Conservation (phyloP, 2,113 vertebrate genomes). For the Heterotis niloticus region DNA sequence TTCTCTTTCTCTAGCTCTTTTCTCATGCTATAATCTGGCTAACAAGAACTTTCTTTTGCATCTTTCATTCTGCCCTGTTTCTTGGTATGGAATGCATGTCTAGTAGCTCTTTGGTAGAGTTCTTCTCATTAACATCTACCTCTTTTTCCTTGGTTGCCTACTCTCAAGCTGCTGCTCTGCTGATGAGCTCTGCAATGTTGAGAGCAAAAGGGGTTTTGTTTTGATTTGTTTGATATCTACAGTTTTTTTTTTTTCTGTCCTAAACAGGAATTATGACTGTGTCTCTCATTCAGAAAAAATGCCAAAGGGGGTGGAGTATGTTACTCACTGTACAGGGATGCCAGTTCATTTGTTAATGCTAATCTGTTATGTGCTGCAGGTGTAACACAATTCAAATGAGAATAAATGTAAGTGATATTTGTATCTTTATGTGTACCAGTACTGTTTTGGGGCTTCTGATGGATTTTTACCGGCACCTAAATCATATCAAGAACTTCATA, state of each 20-base stretch:
- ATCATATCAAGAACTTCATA: too few species aligned
- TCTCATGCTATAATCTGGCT: not conserved
- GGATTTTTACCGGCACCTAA: too few species aligned
- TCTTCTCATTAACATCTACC: conserved; percentile 2
- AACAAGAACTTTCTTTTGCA: not conserved
- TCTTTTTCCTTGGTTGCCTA: conserved; percentile 19
- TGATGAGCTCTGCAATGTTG: not conserved
- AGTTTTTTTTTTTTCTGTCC: not conserved
- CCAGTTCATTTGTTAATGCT: not conserved
- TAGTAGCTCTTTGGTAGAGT: not conserved
- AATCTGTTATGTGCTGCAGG: too few species aligned
- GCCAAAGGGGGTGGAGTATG: not conserved
- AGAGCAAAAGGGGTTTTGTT: not conserved
- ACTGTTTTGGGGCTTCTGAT: not conserved
- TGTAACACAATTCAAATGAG: too few species aligned
- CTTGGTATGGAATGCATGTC: not conserved
- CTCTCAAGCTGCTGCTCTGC: conserved; percentile 20
- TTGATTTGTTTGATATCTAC: not conserved
- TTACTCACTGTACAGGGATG: not conserved
- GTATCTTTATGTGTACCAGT: not conserved
- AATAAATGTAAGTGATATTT: not conserved
- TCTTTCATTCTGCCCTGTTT: not conserved
- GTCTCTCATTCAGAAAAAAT: not conserved
- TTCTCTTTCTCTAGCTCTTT: not conserved
- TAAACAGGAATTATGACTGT: not conserved